Base-by-base conservation (phyloP, 2,113 vertebrate genomes). In the Orthochromis indermauri region DNA sequence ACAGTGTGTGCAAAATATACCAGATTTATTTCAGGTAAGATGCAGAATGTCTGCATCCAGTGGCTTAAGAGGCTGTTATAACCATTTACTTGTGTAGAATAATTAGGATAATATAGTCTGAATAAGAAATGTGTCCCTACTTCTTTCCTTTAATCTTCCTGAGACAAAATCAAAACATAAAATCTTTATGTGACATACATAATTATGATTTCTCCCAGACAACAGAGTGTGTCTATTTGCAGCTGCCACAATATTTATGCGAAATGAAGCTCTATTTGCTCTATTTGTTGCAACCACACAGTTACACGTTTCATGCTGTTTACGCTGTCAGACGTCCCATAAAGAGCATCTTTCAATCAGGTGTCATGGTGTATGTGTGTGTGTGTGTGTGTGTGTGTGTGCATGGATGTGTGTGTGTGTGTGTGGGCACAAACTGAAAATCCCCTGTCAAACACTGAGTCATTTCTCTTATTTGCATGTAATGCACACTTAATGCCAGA, bases 261-360 rank as follows among this genome's bases (percentile, higher is more conserved):
- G 1, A 24, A 66, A 13, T 9, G 76, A 82, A 8, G 80, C 78
- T 93, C 53, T 37, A 80, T 49, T 61, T 53, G 61, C 78, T 93
- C 55, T 35, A 79, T 49, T 63, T 53, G 33, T 21, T 42, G 85
- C 59, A 54, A 24, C 42, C 78, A 86, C 66, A 63, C 51, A 17
- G 68, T 35, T 24, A 53, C 68, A 17, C 42, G 81, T 35, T 79
- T 90, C 40, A 55, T 51, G 57, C 49, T 51, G 51, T 80, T 51
- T 10, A 45, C 35, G 61, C 71, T 53, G 61, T 86, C 86, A 89
- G 57, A 83, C 49, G 8, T 80, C 78, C 28, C 80, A 87, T 82
- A 83, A 93, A 94, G 28, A 24, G 73, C 45, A 76, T 81, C 81
- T 88, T 86, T 88, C 47, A 87, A 63, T 92, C 86, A 90, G 83